A percentile compares a stretch with the other conserved stretches of the same genome.
These are phyloP conservation scores for Oxyura jamaicensis DNA, from an alignment of 2,113 vertebrate genomes.

Conservation along the genomic window DNA sequence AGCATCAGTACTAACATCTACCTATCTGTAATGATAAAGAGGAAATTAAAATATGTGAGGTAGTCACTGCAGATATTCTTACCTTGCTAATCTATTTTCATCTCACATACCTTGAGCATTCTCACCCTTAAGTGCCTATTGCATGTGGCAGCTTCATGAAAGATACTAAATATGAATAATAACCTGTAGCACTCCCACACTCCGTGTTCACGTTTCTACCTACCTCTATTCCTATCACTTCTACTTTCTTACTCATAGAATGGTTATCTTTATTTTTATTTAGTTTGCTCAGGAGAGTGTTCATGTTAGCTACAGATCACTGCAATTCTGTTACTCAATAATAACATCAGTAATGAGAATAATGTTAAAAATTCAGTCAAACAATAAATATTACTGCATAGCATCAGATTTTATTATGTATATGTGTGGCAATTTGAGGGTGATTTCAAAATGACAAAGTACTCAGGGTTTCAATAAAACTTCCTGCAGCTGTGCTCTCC, in stretches of 20 bases:
- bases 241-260: not conserved
- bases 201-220: not conserved
- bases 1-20: conserved; percentile 17
- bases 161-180: conserved; percentile 20
- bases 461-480: conserved; percentile 70
- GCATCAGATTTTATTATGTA: conserved; percentile 64
- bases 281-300: not conserved
- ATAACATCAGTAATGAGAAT: conserved; percentile 62
- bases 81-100: not conserved
- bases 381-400: conserved; percentile 56
- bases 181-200: not conserved
- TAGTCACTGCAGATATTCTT: not conserved
- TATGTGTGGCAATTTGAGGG: conserved; percentile 65
- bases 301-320: conserved; percentile 1
- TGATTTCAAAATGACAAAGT: conserved; percentile 74
- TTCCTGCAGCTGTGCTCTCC: conserved; percentile 76
- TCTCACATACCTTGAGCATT: conserved; percentile 9
- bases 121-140: not conserved
- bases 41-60: conserved; percentile 29
- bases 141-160: not conserved
- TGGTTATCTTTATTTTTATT: conserved; percentile 24
- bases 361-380: conserved; percentile 60
- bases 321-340: not conserved
- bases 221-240: rapidly evolving
- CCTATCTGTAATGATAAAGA: not conserved